Base-by-base conservation (phyloP, 2,888 invertebrate species). In the Protodeltote pygarga region DNA sequence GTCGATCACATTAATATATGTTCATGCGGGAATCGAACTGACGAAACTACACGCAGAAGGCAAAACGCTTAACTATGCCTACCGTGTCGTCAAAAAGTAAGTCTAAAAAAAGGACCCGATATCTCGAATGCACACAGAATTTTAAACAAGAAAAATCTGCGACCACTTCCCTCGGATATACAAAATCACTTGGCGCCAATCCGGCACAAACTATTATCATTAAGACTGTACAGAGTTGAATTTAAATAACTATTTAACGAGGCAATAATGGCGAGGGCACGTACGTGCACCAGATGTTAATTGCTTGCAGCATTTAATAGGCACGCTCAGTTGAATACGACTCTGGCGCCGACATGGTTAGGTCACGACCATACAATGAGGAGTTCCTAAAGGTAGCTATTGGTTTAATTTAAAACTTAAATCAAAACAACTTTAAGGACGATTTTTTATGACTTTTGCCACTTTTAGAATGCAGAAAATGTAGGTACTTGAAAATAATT, bases 171-270 rank as follows among this genome's bases (percentile, higher is more conserved):
- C 11, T 11, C n/a, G 21, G 39, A 44, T 52, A 59, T 60, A 50
- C 61, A 63, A 66, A 74, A 74, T 72, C 73, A 73, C 69, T 72
- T 68, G 65, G 61, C 57, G 62, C 65, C 73, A 72, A 73, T 69
- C 54, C 33, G 53, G 57, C 35, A 55, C 57, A 52, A 68, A 68
- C 69, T 68, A 65, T 68, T 73, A 69, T 65, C 68, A 68, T 68
- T 69, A 68, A 68, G 69, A 68, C 63, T 44, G 50, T 58, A 58
- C 68, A 53, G 67, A 60, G 71, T 72, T 75, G 82, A 84, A 86
- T 85, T 86, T 85, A 84, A 85, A 86, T 86, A 86, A 85, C 84
- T 85, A 85, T 85, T 87, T 82, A 84, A 81, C 77, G 69, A 67
- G 72, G 75, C 74, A 76, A 80, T 81, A 80, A 80, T 70, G 74